Evolutionary conservation across 2,797 vertebrate species (phyloP), one percentile per base, ranked within the genome.

Genomic region (Sebastes matsubarae): DNA sequence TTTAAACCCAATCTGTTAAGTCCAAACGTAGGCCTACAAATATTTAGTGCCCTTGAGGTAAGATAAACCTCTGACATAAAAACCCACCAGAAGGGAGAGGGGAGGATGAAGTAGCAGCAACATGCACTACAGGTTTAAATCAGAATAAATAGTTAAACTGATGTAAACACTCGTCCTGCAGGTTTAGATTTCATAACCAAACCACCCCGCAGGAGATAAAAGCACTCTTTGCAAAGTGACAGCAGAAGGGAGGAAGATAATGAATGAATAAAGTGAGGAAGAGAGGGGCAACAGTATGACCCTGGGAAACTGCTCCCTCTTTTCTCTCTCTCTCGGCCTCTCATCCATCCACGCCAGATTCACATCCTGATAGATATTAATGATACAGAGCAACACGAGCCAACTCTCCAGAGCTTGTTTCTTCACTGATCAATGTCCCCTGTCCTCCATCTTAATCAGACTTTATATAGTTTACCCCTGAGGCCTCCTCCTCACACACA

Each of bases 371-470:
- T 76, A 64, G 87, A 88, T 92, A 89, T 92, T 81, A 90, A 92
- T 91, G 88, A 82, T 58, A n/a, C 20, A 13, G 36, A 79, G 92
- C 79, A 92, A 94, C 89, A 73, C 2, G 77, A 92, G 72, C 87
- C 24, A 3, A 84, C 71, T 85, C 72, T 80, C 32, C 25, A 14
- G 30, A 71, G 74, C 67, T 72, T 72, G 84, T 82, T 87, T 89
- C 79, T 77, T 81, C 52, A 63, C 71, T 77, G 82, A 92, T 92
- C 83, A 82, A 82, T 68, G 73, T 73, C 75, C 74, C 54, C n/a
- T n/a, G 68, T 82, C 81, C 85, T 92, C 75, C 77, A 79, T 92
- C 91, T 92, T 88, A 82, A 93, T 91, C 78, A 85, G 16, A 77
- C 24, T 63, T 73, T 36, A 82, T 70, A 67, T 20, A 64, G 60